Conservation (phyloP, 1,140 invertebrate genomes). For the Apis laboriosa region DNA sequence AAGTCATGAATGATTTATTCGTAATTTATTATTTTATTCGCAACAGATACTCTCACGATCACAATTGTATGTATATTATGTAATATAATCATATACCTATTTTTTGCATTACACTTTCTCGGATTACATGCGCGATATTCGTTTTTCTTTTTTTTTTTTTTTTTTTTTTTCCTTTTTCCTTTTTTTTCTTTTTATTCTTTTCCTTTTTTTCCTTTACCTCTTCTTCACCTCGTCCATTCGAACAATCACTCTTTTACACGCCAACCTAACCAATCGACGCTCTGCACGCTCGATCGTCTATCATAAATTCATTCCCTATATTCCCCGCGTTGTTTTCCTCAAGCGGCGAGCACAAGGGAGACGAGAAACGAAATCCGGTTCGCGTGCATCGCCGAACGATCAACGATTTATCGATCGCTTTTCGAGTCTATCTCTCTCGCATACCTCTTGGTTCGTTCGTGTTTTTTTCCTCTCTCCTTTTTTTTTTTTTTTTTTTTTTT, state of each 20-base stretch:
- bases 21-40: slow-evolving; percentile 68
- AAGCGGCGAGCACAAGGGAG: slow-evolving; percentile 32
- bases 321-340: background rate
- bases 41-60: slow-evolving; percentile 74
- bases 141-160: slow-evolving; percentile 30
- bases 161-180: slow-evolving; percentile 18
- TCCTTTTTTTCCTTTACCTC: too few species aligned
- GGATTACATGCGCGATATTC: slow-evolving; percentile 66
- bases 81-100: slow-evolving; percentile 64
- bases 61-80: slow-evolving; percentile 71
- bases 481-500: too few species aligned
- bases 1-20: slow-evolving; percentile 69
- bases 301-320: too few species aligned
- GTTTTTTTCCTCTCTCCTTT: background rate
- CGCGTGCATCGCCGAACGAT: slow-evolving; percentile 30
- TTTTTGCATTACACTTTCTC: slow-evolving; percentile 65
- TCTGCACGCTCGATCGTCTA: background rate
- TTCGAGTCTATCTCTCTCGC: too few species aligned
- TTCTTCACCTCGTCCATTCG: too few species aligned
- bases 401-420: slow-evolving; percentile 1
- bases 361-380: slow-evolving; percentile 47
- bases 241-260: too few species aligned
- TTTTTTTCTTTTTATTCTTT: background rate
- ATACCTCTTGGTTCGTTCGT: background rate
- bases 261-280: too few species aligned